phyloP scores from a whole-genome alignment of 2,888 invertebrate species.

The Thymelicus sylvestris region DNA sequence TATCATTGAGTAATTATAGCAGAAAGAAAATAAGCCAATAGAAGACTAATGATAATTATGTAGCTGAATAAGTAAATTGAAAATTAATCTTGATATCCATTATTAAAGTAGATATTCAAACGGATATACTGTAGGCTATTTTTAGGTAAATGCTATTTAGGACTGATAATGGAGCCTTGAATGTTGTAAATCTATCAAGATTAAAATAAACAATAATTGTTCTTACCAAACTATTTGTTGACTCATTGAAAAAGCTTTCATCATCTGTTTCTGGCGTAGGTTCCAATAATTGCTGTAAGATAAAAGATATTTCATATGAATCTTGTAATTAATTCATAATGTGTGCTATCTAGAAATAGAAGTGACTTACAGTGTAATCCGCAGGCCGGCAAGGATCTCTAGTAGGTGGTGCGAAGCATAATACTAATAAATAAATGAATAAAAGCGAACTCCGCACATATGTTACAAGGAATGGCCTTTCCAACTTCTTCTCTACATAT shows the following conservation, averaged over 20 bases:
- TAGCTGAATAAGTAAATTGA: background rate
- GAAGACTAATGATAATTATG: too few relatives aligned
- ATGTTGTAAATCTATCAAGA: too few relatives aligned
- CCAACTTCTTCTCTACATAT: conserved; percentile 92
- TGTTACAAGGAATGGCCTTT: conserved; percentile 98
- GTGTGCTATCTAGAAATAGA: background rate
- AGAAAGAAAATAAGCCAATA: too few relatives aligned
- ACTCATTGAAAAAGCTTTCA: conserved; percentile 90
- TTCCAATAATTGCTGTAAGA: conserved; percentile 83
- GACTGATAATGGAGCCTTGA: too few relatives aligned
- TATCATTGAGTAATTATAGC: too few relatives aligned
- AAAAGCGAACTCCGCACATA: conserved; percentile 98
- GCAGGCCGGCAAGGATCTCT: conserved; percentile 91
- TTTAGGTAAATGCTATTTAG: too few relatives aligned
- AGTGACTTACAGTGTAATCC: conserved; percentile 88
- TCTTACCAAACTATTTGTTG: conserved; percentile 87
- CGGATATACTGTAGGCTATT: too few relatives aligned
- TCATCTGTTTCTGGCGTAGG: conserved; percentile 91
- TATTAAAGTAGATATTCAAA: too few relatives aligned
- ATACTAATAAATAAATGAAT: conserved; percentile 94
- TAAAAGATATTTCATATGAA: background rate
- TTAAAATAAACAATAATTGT: background rate
- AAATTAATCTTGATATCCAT: background rate
- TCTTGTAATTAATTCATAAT: too few relatives aligned
- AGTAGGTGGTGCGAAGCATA: conserved; percentile 96